Conservation (phyloP, 37 sponge, comb jelly and placozoan species). For the Ephydatia muelleri region DNA sequence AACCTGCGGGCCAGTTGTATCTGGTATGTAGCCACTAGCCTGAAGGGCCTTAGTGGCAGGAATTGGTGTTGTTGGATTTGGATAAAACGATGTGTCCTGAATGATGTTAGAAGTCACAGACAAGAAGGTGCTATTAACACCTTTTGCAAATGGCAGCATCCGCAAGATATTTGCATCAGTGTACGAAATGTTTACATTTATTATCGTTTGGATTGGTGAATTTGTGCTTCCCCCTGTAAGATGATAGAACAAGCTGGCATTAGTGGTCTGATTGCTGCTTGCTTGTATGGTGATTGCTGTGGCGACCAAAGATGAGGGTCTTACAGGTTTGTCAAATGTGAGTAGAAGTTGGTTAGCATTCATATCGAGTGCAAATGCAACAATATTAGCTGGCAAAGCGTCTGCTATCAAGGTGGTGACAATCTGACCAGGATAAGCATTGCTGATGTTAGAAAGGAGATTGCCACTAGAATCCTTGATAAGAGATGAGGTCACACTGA, state of each 20-base stretch:
- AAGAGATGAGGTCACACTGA: slow-evolving; percentile 33
- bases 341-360: slow-evolving; percentile 50
- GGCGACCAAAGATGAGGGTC: slow-evolving; percentile 63
- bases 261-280: slow-evolving; percentile 40
- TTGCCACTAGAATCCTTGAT: slow-evolving; percentile 63
- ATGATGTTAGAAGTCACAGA: slow-evolving; percentile 47
- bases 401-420: slow-evolving; percentile 71
- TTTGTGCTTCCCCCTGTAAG: slow-evolving; percentile 57
- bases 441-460: slow-evolving; percentile 37
- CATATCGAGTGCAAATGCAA: slow-evolving; percentile 67
- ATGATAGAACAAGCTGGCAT: slow-evolving; percentile 14
- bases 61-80: slow-evolving; percentile 58
- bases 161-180: slow-evolving; percentile 66
- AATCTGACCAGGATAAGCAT: slow-evolving; percentile 69
- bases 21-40: slow-evolving; percentile 38
- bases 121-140: slow-evolving; percentile 54
- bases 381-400: slow-evolving; percentile 47
- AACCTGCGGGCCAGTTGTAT: slow-evolving; percentile 64
- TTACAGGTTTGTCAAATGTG: slow-evolving; percentile 83
- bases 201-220: slow-evolving; percentile 39
- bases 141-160: slow-evolving; percentile 66
- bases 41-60: slow-evolving; percentile 30
- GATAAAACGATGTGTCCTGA: slow-evolving; percentile 68
- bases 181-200: slow-evolving; percentile 46
- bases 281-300: slow-evolving; percentile 78